A percentile compares a stretch with the other conserved stretches of the same genome.
These are phyloP conservation scores for Pangasius djambal DNA, from an alignment of 2,797 vertebrate species.

Conservation along the genomic window DNA sequence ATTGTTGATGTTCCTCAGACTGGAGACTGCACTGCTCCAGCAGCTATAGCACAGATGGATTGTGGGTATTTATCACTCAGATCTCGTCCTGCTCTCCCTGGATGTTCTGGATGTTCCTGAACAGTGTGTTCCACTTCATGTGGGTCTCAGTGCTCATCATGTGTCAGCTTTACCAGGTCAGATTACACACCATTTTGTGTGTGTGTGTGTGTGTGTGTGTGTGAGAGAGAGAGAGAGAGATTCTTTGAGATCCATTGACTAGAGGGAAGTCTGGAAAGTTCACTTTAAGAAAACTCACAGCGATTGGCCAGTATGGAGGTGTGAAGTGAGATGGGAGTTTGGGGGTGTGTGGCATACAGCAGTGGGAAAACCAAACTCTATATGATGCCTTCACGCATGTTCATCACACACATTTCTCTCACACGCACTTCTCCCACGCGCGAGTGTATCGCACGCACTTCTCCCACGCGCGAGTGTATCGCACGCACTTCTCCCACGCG, in stretches of 20 bases:
- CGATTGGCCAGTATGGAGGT: no score
- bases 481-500: no score
- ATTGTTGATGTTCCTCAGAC: conserved; percentile 70
- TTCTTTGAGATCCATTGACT: not conserved
- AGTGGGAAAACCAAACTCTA: no score
- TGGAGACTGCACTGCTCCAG: conserved; percentile 96
- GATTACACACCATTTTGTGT: not conserved
- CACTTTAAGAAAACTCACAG: no score
- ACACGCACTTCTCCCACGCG: no score
- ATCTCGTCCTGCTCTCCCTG: conserved; percentile 97
- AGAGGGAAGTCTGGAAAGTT: not conserved
- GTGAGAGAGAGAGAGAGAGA: not conserved
- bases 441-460: not conserved
- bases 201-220: not conserved
- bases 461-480: no score
- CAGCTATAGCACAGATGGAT: conserved; percentile 91
- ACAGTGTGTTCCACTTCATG: conserved; percentile 98
- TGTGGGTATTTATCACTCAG: conserved; percentile 96
- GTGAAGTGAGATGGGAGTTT: no score
- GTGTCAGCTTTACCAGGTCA: conserved; percentile 99
- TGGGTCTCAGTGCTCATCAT: conserved; percentile 99
- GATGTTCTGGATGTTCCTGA: conserved; percentile 99
- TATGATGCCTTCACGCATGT: not conserved
- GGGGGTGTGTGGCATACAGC: no score
- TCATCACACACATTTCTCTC: not conserved